Percentiles rank a stretch among this genome's conserved stretches.
phyloP scores from a whole-genome alignment of 2,797 vertebrate species.

The Falco biarmicus region DNA sequence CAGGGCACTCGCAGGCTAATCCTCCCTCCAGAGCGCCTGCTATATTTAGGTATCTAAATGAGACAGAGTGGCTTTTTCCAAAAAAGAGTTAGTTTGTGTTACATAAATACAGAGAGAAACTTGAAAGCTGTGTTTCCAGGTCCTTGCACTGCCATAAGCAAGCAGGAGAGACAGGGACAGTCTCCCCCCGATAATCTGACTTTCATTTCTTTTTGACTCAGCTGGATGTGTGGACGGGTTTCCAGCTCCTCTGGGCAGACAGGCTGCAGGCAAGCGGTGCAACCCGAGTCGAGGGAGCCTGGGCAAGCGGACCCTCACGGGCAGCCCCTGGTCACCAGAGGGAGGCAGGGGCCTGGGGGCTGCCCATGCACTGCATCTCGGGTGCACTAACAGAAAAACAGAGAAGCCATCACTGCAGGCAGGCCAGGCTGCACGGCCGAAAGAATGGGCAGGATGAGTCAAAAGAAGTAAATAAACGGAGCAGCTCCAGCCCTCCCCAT shows the following conservation, averaged over 20 bases:
- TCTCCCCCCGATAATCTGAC: neutral
- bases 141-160: neutral
- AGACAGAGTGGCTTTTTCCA: slow-evolving; percentile 44
- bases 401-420: neutral
- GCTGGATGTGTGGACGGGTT: neutral
- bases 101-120: slow-evolving; percentile 55
- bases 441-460: neutral
- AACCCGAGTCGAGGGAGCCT: neutral
- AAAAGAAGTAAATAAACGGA: neutral
- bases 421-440: neutral
- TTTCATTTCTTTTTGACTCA: neutral
- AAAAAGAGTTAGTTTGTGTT: slow-evolving; percentile 63
- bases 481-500: neutral
- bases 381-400: neutral
- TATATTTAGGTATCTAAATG: slow-evolving; percentile 65
- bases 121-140: slow-evolving; percentile 52
- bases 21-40: neutral
- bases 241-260: neutral
- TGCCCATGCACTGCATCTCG: neutral
- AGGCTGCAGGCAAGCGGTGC: neutral
- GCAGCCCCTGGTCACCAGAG: neutral
- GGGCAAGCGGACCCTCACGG: neutral
- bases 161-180: neutral
- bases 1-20: neutral
- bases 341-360: neutral